Evolutionary conservation across 2,797 vertebrate species (phyloP).

Genomic region (Macropus fuliginosus): DNA sequence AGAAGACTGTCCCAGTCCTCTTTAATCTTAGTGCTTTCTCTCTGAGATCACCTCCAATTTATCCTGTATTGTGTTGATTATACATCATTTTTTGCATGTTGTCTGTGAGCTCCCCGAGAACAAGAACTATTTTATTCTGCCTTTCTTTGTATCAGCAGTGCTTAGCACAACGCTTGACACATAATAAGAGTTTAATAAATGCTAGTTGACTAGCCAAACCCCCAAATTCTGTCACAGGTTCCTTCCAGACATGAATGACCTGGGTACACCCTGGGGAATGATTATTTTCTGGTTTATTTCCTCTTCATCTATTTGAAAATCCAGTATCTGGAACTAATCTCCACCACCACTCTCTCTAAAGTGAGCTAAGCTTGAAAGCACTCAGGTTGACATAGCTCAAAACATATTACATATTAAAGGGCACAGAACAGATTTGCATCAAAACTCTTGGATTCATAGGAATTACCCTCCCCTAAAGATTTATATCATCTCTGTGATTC

Average conservation of each 20-base stretch:
- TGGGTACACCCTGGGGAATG: not conserved
- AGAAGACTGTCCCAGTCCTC: not conserved
- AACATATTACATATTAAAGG: not conserved
- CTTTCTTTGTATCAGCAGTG: not conserved
- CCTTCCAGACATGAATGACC: not conserved
- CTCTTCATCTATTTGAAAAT: not conserved
- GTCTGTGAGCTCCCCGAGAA: not conserved
- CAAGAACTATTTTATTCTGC: not conserved
- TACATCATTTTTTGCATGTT: not conserved
- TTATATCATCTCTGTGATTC: not conserved
- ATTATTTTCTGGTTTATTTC: not conserved
- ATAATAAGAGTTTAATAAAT: not conserved
- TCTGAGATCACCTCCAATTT: not conserved
- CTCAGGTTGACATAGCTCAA: not conserved
- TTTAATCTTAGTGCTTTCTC: not conserved
- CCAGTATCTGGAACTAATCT: not conserved
- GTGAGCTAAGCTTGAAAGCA: not conserved
- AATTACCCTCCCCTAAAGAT: not conserved
- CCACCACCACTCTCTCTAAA: not conserved
- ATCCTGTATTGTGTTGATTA: no score
- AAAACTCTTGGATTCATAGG: not conserved
- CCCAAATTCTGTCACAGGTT: not conserved
- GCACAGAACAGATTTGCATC: not conserved
- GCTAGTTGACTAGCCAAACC: not conserved
- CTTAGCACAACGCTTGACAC: not conserved